Conservation (phyloP, 2,888 invertebrate species). For the Drosophila longiperda region DNA sequence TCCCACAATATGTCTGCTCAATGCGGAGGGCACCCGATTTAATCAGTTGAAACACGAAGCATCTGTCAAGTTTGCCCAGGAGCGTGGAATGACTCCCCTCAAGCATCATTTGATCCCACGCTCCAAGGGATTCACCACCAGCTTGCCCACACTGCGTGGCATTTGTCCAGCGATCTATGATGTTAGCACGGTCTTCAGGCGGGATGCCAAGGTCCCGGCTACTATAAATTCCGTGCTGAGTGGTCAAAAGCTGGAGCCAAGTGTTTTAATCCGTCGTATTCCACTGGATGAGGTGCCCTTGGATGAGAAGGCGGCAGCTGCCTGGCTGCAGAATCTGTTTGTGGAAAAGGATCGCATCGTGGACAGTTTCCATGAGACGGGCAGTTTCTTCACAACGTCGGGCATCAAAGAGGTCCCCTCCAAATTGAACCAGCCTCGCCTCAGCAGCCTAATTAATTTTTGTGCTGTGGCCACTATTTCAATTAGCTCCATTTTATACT, state of each 20-base stretch:
- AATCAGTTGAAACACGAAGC: slow-evolving; percentile 94
- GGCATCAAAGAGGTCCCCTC: slow-evolving; percentile 88
- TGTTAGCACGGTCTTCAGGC: slow-evolving; percentile 90
- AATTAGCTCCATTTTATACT: slow-evolving; percentile 38
- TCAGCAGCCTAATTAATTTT: slow-evolving; percentile 89
- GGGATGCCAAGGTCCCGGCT: slow-evolving; percentile 86
- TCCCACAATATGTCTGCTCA: slow-evolving; percentile 94
- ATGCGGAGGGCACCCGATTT: slow-evolving; percentile 97
- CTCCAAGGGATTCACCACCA: slow-evolving; percentile 96
- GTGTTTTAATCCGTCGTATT: slow-evolving; percentile 92
- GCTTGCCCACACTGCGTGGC: slow-evolving; percentile 91
- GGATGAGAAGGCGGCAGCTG: slow-evolving; percentile 89
- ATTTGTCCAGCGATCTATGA: slow-evolving; percentile 94
- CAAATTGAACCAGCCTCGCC: slow-evolving; percentile 87
- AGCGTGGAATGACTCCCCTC: slow-evolving; percentile 92
- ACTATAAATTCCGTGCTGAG: slow-evolving; percentile 90
- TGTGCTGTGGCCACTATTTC: slow-evolving; percentile 86
- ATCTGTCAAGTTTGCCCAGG: slow-evolving; percentile 93
- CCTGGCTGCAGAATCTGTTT: slow-evolving; percentile 93
- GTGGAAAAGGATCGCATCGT: slow-evolving; percentile 89
- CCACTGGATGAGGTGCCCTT: slow-evolving; percentile 92
- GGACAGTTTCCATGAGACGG: slow-evolving; percentile 85
- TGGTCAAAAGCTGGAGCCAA: slow-evolving; percentile 90
- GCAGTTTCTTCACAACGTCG: slow-evolving; percentile 92
- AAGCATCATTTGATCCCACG: slow-evolving; percentile 97